phyloP scores from a whole-genome alignment of 2,888 invertebrate species.

The Rhodophaea formosa region DNA sequence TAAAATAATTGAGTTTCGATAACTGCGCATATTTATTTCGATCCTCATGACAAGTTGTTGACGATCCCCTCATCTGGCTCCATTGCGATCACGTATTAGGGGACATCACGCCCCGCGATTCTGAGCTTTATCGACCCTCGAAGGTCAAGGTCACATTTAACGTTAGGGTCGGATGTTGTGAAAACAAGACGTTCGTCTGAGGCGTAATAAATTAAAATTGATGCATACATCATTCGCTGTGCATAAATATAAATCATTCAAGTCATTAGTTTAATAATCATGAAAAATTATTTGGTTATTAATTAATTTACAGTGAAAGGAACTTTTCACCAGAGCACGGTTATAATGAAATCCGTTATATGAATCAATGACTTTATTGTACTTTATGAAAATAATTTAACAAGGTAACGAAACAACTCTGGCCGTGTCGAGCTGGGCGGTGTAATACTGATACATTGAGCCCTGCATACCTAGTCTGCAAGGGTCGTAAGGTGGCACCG shows the following conservation, averaged over 20 bases:
- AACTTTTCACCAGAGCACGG: background rate
- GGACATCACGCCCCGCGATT: too few species aligned
- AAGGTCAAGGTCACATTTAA: too few species aligned
- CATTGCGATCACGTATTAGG: too few species aligned
- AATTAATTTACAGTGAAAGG: constrained; percentile 22
- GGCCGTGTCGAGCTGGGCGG: background rate
- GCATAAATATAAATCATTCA: background rate
- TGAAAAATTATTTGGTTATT: background rate
- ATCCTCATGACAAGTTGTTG: too few species aligned
- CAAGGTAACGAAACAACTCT: constrained; percentile 27
- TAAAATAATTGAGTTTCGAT: too few species aligned
- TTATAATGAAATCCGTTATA: background rate
- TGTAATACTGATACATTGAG: constrained; percentile 54
- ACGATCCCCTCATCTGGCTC: too few species aligned
- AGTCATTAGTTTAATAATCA: background rate
- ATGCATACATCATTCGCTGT: background rate
- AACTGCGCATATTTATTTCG: too few species aligned
- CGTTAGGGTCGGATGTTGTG: too few species aligned
- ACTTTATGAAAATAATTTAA: constrained; percentile 38
- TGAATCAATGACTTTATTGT: constrained; percentile 33
- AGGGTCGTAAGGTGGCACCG: background rate
- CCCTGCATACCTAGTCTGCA: background rate
- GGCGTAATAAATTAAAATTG: background rate
- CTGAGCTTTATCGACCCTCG: too few species aligned
- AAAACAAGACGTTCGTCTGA: background rate